These are phyloP conservation scores for Catagonus wagneri DNA, from an alignment of 2,113 vertebrate genomes.

Conservation along the genomic window DNA sequence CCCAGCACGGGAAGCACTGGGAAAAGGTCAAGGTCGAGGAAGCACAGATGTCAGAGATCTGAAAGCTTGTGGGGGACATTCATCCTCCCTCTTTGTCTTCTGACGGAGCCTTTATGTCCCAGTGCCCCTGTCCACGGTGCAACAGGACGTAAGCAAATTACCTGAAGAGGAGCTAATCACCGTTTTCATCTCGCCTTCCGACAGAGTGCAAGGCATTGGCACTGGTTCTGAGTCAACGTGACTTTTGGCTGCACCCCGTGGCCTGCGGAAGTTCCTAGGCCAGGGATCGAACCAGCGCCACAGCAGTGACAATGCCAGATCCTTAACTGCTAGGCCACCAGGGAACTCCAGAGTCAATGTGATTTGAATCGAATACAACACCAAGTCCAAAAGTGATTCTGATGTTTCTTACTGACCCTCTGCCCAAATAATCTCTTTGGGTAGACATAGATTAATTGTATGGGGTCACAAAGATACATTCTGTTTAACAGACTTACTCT, in stretches of 20 bases:
- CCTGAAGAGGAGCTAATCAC: not conserved
- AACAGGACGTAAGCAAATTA: not conserved
- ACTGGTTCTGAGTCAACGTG: not conserved
- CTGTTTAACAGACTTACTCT: slow-evolving; percentile 54
- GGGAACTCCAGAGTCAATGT: not conserved
- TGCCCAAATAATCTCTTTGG: slow-evolving; percentile 31
- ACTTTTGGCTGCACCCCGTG: not conserved
- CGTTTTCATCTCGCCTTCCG: not conserved
- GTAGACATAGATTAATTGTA: slow-evolving; percentile 49
- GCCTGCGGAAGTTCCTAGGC: not conserved
- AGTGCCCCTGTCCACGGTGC: not conserved
- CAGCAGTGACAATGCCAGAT: too few species aligned
- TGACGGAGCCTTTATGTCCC: slow-evolving; percentile 27
- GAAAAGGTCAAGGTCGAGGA: slow-evolving; percentile 31
- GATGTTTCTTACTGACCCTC: not conserved
- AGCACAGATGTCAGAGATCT: not conserved
- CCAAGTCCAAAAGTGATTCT: slow-evolving; percentile 50
- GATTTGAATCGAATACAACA: not conserved
- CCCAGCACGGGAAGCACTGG: not conserved
- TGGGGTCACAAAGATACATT: slow-evolving; percentile 55
- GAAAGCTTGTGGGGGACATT: not conserved
- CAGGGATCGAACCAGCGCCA: too few species aligned
- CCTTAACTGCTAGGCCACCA: too few species aligned
- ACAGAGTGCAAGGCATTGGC: not conserved
- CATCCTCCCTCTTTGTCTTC: not conserved